Conservation (phyloP, 2,888 invertebrate genomes). For the Ellobium chinense region DNA sequence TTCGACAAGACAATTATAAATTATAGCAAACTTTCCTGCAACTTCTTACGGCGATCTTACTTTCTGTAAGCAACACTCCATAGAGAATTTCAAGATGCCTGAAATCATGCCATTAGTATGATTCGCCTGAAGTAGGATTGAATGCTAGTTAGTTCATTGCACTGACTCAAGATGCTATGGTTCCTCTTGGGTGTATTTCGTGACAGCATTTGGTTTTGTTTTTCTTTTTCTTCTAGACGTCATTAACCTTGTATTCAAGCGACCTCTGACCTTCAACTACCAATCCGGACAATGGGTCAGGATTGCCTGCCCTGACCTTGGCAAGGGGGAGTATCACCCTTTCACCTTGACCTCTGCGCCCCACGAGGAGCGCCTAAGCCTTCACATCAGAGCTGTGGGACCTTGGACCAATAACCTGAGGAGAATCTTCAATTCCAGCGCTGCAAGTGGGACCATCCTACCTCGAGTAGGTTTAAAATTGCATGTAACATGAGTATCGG, state of each 20-base stretch:
- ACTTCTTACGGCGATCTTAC: too few species aligned
- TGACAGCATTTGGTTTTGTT: background rate
- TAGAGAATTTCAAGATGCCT: too few species aligned
- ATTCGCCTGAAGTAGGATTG: too few species aligned
- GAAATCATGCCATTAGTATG: too few species aligned
- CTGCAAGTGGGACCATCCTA: background rate
- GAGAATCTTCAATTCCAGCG: conserved; percentile 69
- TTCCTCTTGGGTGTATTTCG: too few species aligned
- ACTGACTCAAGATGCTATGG: too few species aligned
- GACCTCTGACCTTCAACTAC: conserved; percentile 83
- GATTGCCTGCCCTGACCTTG: conserved; percentile 82
- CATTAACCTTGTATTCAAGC: conserved; percentile 82
- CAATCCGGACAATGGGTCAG: conserved; percentile 85
- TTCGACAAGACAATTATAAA: too few species aligned
- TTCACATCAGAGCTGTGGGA: conserved; percentile 83
- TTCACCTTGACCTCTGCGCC: conserved; percentile 84
- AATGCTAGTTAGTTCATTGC: too few species aligned
- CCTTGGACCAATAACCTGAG: conserved; percentile 83
- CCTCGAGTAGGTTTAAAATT: too few species aligned
- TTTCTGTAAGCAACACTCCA: too few species aligned
- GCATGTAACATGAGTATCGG: too few species aligned
- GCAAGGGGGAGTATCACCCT: conserved; percentile 83
- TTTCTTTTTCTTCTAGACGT: conserved; percentile 80
- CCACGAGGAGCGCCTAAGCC: conserved; percentile 81
- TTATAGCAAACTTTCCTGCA: too few species aligned